These are phyloP conservation scores for Nematopogon swammerdamellus DNA, from an alignment of 2,888 invertebrate species.

Conservation along the genomic window DNA sequence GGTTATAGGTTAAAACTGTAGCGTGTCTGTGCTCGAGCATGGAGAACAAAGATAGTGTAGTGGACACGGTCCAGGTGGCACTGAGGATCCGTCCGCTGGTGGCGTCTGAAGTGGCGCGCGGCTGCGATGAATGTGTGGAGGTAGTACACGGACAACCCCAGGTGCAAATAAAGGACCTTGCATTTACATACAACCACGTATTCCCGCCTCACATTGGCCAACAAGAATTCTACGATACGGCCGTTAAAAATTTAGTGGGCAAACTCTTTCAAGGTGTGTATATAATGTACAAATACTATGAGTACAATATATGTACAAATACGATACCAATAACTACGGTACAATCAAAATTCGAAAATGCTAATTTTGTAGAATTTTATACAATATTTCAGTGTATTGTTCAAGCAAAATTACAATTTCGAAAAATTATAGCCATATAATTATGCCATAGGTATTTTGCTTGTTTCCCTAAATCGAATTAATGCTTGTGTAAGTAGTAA, in stretches of 20 bases:
- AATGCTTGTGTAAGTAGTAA: no score
- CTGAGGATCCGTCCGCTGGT: slow-evolving; percentile 80
- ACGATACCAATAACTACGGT: background rate
- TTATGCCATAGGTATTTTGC: slow-evolving; percentile 1
- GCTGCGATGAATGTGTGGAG: slow-evolving; percentile 71
- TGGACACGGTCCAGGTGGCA: slow-evolving; percentile 72
- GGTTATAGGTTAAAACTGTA: background rate
- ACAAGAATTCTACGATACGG: slow-evolving; percentile 67
- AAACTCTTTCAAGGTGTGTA: slow-evolving; percentile 73
- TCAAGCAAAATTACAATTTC: no score
- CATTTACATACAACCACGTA: slow-evolving; percentile 83
- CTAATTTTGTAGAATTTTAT: slow-evolving; percentile 1
- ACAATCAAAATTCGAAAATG: slow-evolving; percentile 1
- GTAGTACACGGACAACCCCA: slow-evolving; percentile 64
- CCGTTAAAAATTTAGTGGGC: slow-evolving; percentile 67
- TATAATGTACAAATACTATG: no score
- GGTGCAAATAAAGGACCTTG: slow-evolving; percentile 66
- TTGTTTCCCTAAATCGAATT: no score
- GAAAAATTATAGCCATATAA: background rate
- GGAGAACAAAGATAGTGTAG: slow-evolving; percentile 25
- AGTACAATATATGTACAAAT: no score
- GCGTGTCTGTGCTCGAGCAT: slow-evolving; percentile 17
- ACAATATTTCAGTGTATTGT: no score
- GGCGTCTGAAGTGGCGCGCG: slow-evolving; percentile 65
- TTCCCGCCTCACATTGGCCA: slow-evolving; percentile 70